Evolutionary conservation across 2,797 vertebrate species (phyloP), one percentile per base, ranked within the genome.

Genomic region (Spheniscus humboldti): DNA sequence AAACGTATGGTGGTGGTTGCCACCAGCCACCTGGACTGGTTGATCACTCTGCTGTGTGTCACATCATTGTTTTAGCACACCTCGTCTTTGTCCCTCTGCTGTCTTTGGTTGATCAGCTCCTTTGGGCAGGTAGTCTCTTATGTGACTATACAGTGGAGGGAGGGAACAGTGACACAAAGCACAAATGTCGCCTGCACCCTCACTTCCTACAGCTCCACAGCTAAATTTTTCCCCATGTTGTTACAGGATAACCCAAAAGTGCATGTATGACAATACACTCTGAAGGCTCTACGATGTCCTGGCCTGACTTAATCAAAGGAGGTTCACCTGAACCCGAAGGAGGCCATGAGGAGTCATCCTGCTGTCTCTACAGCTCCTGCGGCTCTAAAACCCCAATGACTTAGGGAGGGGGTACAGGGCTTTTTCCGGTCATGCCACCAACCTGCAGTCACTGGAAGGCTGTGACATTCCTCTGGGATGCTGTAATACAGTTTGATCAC

Each of bases 401-500:
- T 35, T 55, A 31, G 11, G 55, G 13, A 86, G 43, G 25, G 57
- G 13, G 35, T 63, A 25, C 19, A 39, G 60, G n/a, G 60, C 9
- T 92, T 81, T 76, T 82, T 56, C 48, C 64, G 48, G 30, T 31
- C 27, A 0, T 55, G 74, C 90, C 90, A 73, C 71, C 74, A 82
- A 43, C 63, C 64, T 93, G 64, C 60, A 57, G 57, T 37, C 53
- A 53, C 63, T 77, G 68, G 28, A 74, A 91, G 41, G 63, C 81
- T 41, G 13, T 48, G 64, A 86, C 78, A 90, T 85, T 94, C 88
- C 87, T 91, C 80, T 91, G 56, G 23, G 62, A 79, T 93, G 84
- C n/a, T 87, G 90, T 92, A 95, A 96, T 89, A 72, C 45, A 39
- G 24, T 85, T 91, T 89, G 53, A 74, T 94, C 78, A 80, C 59